phyloP scores from a whole-genome alignment of 1,140 invertebrate genomes.

The Temnothorax nylanderi region DNA sequence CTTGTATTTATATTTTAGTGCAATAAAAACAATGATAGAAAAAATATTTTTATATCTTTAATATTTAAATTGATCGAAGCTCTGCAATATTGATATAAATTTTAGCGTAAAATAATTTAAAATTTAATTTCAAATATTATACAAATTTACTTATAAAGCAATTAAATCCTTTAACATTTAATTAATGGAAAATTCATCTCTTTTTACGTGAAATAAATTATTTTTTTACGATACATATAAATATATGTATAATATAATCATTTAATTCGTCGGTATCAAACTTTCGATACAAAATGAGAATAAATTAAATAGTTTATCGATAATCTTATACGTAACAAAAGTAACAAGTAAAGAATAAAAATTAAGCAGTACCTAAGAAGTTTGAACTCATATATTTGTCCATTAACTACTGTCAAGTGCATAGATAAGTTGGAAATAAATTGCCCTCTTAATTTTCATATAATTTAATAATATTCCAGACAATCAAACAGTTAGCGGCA shows the following conservation, averaged over 20 bases:
- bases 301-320: not conserved
- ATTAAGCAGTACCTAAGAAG: not conserved
- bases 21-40: not conserved
- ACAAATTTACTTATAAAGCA: not conserved
- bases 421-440: not conserved
- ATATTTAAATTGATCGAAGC: not conserved
- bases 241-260: not conserved
- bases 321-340: not conserved
- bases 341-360: not conserved
- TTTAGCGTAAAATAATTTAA: not conserved
- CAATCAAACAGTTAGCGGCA: slow-evolving; percentile 53
- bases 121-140: not conserved
- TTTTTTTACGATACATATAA: not conserved
- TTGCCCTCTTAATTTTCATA: not conserved
- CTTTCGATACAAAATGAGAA: not conserved
- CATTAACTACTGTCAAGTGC: not conserved
- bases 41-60: not conserved
- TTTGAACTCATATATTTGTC: not conserved
- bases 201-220: not conserved
- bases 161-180: not conserved
- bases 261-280: not conserved
- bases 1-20: not conserved
- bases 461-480: slow-evolving; percentile 19
- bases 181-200: not conserved
- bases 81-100: not conserved